A percentile compares a stretch with the other conserved stretches of the same genome.
These are phyloP conservation scores for Chaetodon trifasciatus DNA, from an alignment of 2,797 vertebrate genomes.

Conservation along the genomic window DNA sequence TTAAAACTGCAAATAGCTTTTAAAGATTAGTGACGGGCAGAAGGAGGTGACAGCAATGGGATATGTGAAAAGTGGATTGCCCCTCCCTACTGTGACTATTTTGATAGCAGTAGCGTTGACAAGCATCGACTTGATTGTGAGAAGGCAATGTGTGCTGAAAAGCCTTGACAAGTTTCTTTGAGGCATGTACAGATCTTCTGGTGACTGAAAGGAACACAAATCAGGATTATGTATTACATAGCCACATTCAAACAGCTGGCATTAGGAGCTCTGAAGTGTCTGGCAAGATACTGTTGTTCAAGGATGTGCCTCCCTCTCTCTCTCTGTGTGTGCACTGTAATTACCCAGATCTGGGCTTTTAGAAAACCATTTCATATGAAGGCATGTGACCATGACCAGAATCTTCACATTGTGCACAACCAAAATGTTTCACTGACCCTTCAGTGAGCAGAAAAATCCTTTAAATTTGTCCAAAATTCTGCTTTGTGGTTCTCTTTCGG, in stretches of 20 bases:
- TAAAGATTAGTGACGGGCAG: conserved; percentile 86
- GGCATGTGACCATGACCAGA: conserved; percentile 41
- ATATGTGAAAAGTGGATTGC: conserved; percentile 80
- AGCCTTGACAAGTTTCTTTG: conserved; percentile 84
- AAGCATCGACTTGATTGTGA: conserved; percentile 81
- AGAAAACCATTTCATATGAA: conserved; percentile 62
- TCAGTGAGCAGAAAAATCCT: conserved; percentile 19
- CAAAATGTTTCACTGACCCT: conserved; percentile 50
- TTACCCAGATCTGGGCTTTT: conserved; percentile 73
- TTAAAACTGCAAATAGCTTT: conserved; percentile 87
- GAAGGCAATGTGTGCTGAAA: conserved; percentile 74
- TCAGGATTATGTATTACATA: conserved; percentile 85
- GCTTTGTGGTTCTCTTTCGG: conserved; percentile 2
- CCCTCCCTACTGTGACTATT: conserved; percentile 79
- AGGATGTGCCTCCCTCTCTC: conserved; percentile 57
- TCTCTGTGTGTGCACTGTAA: conserved; percentile 63
- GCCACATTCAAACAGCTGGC: conserved; percentile 78
- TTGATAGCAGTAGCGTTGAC: conserved; percentile 79
- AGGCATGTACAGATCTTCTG: conserved; percentile 78
- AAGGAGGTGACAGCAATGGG: conserved; percentile 82
- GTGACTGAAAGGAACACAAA: conserved; percentile 81
- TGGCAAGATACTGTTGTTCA: conserved; percentile 76
- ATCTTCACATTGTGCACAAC: conserved; percentile 34
- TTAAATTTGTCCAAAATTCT: conserved; percentile 18
- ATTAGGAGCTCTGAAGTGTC: conserved; percentile 76